These are phyloP conservation scores for Daboia siamensis DNA, from an alignment of 2,113 vertebrate genomes.

Conservation along the genomic window DNA sequence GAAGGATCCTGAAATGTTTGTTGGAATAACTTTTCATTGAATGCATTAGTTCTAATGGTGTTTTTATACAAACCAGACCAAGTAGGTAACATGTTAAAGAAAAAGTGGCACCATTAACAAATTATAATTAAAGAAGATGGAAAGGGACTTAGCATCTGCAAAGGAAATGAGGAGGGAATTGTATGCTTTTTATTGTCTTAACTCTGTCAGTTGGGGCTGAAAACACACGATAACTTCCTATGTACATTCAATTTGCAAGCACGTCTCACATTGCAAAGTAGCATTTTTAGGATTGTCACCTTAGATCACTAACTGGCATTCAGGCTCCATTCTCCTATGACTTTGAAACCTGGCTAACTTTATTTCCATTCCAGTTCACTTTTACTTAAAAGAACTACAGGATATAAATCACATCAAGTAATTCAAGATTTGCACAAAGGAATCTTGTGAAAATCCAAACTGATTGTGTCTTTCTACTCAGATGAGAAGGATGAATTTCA, in stretches of 20 bases:
- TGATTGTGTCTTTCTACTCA: background rate
- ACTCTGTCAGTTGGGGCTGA: too few species aligned
- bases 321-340: background rate
- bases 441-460: background rate
- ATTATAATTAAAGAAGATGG: background rate
- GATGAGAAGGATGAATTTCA: background rate
- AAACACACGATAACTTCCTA: background rate
- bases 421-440: background rate
- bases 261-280: background rate
- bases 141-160: too few species aligned
- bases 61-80: background rate
- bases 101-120: background rate
- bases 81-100: background rate
- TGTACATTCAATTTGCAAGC: background rate
- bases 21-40: background rate
- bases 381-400: background rate
- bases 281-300: background rate
- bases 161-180: too few species aligned
- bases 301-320: background rate
- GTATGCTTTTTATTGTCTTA: too few species aligned
- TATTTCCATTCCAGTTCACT: background rate
- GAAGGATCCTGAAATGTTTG: too few species aligned
- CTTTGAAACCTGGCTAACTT: background rate
- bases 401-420: background rate
- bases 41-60: background rate